Percentiles rank a stretch among this genome's conserved stretches.
phyloP scores from a whole-genome alignment of 1,140 invertebrate genomes.

The Drosophila serrata region DNA sequence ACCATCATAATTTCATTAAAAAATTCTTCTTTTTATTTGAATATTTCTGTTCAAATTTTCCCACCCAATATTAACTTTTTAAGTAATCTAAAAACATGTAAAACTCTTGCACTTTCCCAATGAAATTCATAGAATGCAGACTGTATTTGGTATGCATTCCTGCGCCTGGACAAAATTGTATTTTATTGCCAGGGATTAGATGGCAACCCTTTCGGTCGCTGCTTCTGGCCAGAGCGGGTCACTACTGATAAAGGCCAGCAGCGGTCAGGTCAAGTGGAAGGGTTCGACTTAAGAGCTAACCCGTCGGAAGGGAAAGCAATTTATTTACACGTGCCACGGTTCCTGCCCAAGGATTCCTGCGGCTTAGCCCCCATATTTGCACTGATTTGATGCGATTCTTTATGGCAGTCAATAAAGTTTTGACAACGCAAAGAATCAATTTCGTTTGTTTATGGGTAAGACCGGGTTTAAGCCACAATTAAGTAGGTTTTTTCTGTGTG shows the following conservation, averaged over 20 bases:
- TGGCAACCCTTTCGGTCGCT: conserved; percentile 57
- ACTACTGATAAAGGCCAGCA: conserved; percentile 66
- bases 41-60: neutral
- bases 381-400: conserved; percentile 76
- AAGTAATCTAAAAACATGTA: neutral
- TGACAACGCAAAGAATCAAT: conserved; percentile 66
- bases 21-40: neutral
- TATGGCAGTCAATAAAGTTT: conserved; percentile 71
- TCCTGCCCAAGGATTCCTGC: conserved; percentile 46
- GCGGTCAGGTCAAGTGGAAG: conserved; percentile 57
- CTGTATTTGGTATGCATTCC: conserved; percentile 28
- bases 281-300: conserved; percentile 44
- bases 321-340: conserved; percentile 77
- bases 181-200: conserved; percentile 80
- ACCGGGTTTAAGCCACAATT: conserved; percentile 42
- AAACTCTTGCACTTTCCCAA: neutral
- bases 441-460: conserved; percentile 54
- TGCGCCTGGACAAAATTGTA: conserved; percentile 64
- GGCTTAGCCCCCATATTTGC: conserved; percentile 62
- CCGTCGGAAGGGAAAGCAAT: conserved; percentile 65
- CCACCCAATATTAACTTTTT: no score
- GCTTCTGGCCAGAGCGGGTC: conserved; percentile 36
- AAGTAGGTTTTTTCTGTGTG: conserved; percentile 14
- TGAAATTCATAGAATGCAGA: neutral
- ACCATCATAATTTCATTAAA: no score